phyloP scores from a whole-genome alignment of 2,888 invertebrate species.

The Napeogenes sylphis region DNA sequence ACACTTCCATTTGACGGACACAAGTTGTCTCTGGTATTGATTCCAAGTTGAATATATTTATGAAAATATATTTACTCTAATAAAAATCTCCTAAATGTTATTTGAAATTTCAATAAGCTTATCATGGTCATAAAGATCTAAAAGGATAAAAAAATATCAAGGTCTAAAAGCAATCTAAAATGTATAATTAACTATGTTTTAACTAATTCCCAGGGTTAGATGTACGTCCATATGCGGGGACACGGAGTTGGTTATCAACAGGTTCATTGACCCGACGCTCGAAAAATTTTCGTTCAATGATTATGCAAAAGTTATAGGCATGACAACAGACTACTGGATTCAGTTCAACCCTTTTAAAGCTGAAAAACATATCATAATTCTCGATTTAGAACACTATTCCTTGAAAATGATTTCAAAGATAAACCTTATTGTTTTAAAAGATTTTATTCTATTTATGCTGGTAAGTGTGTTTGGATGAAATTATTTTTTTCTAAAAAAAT shows the following conservation, averaged over 20 bases:
- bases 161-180: no score
- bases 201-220: slow-evolving; percentile 43
- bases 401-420: slow-evolving; percentile 53
- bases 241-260: slow-evolving; percentile 55
- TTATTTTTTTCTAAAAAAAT: no score
- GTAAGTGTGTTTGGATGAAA: slow-evolving; percentile 41
- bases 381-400: slow-evolving; percentile 54
- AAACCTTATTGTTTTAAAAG: slow-evolving; percentile 60
- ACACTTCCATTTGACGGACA: no score
- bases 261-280: slow-evolving; percentile 46
- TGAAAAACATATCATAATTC: slow-evolving; percentile 53
- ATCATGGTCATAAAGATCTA: no score
- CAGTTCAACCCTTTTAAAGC: slow-evolving; percentile 40
- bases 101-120: no score
- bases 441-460: slow-evolving; percentile 55
- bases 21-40: no score
- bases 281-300: slow-evolving; percentile 59
- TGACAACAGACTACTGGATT: slow-evolving; percentile 59
- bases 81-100: no score
- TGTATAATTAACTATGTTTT: no score
- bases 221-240: slow-evolving; percentile 43
- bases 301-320: slow-evolving; percentile 46
- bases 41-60: no score
- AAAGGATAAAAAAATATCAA: no score
- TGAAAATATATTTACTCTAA: no score